phyloP scores from a whole-genome alignment of 2,888 invertebrate genomes.

The Kryphioiulus occultus region DNA sequence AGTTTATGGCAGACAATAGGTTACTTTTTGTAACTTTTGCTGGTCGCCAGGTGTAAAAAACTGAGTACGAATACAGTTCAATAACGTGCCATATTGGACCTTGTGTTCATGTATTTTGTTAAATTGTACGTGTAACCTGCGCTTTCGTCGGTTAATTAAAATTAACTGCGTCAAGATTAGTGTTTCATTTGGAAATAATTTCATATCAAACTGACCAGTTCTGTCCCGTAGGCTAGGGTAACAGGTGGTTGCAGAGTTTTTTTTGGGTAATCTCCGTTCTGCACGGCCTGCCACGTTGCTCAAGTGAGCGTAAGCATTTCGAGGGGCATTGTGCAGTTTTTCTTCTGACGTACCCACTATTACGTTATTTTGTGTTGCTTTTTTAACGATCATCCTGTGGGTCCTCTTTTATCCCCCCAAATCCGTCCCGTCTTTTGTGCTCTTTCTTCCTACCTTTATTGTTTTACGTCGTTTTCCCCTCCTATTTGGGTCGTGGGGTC shows the following conservation, averaged over 20 bases:
- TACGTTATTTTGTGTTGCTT: not conserved
- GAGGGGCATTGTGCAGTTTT: not conserved
- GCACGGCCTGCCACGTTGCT: not conserved
- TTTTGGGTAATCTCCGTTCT: not conserved
- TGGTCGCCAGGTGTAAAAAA: too few relatives aligned
- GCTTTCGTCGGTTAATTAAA: too few relatives aligned
- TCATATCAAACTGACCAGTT: too few relatives aligned
- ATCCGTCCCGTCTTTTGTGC: not conserved
- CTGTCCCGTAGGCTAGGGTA: not conserved
- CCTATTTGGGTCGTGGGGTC: not conserved
- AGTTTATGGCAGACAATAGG: too few relatives aligned
- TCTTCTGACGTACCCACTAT: not conserved
- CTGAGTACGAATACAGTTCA: too few relatives aligned
- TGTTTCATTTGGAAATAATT: too few relatives aligned
- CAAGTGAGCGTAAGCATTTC: slow-evolving; percentile 23
- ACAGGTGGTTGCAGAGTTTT: not conserved
- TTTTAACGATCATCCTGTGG: slow-evolving; percentile 7
- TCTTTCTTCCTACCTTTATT: not conserved
- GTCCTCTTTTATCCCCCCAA: not conserved
- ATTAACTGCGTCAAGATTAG: too few relatives aligned
- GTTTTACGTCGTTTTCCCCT: not conserved
- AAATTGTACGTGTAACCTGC: too few relatives aligned
- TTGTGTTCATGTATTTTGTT: too few relatives aligned
- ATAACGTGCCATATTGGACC: too few relatives aligned
- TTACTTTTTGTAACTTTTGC: too few relatives aligned